Base-by-base conservation (phyloP, 2,113 vertebrate genomes). In the Blennius ocellaris region DNA sequence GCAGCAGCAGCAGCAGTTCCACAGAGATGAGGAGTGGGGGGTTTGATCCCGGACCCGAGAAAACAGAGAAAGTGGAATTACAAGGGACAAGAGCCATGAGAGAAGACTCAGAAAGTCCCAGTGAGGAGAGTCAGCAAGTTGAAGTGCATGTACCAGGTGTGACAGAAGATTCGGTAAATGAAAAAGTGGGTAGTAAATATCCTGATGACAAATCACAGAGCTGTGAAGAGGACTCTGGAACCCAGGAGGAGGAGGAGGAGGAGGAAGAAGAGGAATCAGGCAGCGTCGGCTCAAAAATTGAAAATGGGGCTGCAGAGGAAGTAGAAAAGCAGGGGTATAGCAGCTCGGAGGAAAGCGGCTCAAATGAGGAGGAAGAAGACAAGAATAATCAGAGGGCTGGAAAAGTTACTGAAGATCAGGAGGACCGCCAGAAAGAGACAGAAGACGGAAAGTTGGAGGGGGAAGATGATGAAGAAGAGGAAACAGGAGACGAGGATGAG, bases 401-500 rank as follows among this genome's bases (percentile, higher is more conserved):
- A 21, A 48, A 69, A 5, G 71, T 80, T 4, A 6, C 30, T 7
- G 21, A 41, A 41, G 45, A 69, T 49, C 67, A 72, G 16, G 73
- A 69, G 43, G 37, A 39, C 2, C 17, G 59, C 1, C 65, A 30
- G 30, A 15, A 9, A 40, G 58, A 84, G 56, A 47, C 47, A 50
- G 73, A 81, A 3, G 3, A 53, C 9, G 17, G 3, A 5, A 54
- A 66, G 3, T 4, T 38, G 21, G 21, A 30, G 21, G 21, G 55
- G 37, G 59, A 56, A 10, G 72, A 76, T 36, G 72, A 72, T 12
- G 30, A 58, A 6, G 81, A 82, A 3, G 51, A 50, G 1, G 76
- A 59, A 7, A 61, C 21, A 0, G 67, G 38, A 1, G 43, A 39
- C 53, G 83, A 84, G 30, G 81, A 87, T 1, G 78, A 80, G 47